These are phyloP conservation scores for Teleopsis dalmanni DNA, from an alignment of 1,140 invertebrate species.

Conservation along the genomic window DNA sequence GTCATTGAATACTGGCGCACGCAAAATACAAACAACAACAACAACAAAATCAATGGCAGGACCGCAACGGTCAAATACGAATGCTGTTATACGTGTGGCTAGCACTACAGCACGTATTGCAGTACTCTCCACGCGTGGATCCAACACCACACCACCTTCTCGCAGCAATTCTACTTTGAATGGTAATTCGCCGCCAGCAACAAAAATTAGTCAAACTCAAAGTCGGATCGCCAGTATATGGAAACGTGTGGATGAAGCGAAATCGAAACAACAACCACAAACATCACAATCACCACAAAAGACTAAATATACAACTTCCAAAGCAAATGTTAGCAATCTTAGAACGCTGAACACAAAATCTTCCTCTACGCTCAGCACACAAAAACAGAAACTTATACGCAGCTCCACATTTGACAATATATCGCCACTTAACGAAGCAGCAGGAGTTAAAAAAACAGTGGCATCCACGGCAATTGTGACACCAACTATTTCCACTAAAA, in stretches of 20 bases:
- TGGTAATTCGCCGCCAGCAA: constrained; percentile 23
- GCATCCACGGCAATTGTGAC: not conserved
- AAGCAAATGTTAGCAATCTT: constrained; percentile 38
- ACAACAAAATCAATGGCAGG: constrained; percentile 25
- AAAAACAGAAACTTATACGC: constrained; percentile 47
- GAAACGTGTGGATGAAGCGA: constrained; percentile 74
- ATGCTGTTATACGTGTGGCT: constrained; percentile 39
- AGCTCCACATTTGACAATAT: constrained; percentile 66
- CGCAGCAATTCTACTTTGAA: constrained; percentile 49
- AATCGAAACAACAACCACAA: constrained; percentile 18
- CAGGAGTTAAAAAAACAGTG: not conserved
- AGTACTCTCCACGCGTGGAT: constrained; percentile 44
- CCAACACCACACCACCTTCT: constrained; percentile 54
- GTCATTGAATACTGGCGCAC: constrained; percentile 12
- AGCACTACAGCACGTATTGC: constrained; percentile 21
- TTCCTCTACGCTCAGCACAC: constrained; percentile 1
- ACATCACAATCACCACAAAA: not conserved
- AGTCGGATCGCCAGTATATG: constrained; percentile 84
- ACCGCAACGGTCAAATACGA: constrained; percentile 49
- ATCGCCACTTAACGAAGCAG: constrained; percentile 23
- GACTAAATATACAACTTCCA: not conserved
- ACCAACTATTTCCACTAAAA: constrained; percentile 3
- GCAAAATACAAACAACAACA: constrained; percentile 7
- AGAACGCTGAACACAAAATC: constrained; percentile 6
- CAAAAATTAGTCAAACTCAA: constrained; percentile 54